A percentile compares a stretch with the other conserved stretches of the same genome.
Evolutionary conservation across 2,113 vertebrate genomes (phyloP).

Genomic region (Urocynchramus pylzowi): DNA sequence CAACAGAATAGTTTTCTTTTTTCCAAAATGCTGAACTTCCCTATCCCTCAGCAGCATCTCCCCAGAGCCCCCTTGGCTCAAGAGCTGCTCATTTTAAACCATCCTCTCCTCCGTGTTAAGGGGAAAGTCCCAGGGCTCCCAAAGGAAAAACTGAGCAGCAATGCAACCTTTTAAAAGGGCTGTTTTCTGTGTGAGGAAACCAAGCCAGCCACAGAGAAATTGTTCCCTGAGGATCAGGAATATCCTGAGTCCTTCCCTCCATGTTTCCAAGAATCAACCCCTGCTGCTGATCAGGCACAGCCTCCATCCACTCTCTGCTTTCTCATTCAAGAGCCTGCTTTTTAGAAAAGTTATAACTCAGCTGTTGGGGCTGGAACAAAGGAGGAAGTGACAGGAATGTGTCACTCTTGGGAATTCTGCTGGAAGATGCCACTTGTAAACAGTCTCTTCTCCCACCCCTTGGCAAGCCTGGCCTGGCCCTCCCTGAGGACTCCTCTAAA

Average conservation of each 20-base stretch:
- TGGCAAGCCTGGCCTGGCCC: not conserved
- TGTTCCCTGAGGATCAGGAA: not conserved
- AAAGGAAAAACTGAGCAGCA: not conserved
- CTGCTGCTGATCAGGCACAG: not conserved
- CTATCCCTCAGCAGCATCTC: not conserved
- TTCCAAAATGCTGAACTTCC: not conserved
- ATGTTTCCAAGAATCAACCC: not conserved
- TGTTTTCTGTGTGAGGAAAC: not conserved
- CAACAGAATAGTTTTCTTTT: not conserved
- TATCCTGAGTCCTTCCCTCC: not conserved
- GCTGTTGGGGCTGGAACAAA: not conserved
- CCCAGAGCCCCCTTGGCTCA: not conserved
- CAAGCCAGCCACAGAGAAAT: not conserved
- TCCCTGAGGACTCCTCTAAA: not conserved
- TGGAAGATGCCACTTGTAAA: not conserved
- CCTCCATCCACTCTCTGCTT: not conserved
- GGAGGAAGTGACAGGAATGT: not conserved
- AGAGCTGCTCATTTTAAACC: not conserved
- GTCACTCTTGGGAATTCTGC: not conserved
- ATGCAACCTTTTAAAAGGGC: not conserved
- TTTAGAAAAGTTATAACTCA: not conserved
- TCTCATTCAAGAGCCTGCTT: not conserved
- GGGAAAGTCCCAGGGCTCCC: not conserved
- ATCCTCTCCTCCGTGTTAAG: not conserved
- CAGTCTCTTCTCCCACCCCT: not conserved